Base-by-base conservation (phyloP, 2,113 vertebrate genomes). In the Emydocephalus ijimae region DNA sequence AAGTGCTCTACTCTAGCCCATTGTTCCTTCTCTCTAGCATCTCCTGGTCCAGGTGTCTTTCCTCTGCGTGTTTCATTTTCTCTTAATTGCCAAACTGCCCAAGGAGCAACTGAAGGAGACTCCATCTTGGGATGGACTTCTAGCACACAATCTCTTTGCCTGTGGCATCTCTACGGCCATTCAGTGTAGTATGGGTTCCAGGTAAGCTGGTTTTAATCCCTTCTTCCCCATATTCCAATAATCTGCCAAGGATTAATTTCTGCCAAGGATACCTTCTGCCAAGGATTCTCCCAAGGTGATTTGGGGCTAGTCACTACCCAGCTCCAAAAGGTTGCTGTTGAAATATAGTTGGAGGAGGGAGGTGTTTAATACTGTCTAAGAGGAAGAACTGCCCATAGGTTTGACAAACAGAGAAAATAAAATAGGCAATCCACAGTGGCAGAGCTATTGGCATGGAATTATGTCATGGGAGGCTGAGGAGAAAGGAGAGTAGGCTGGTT, bases 61-160 rank as follows among this genome's bases (percentile, higher is more conserved):
- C 92, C 97, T 98, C 81, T 98, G 97, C 39, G 88, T 97, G 95
- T 97, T 97, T 93, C 90, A 98, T 90, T 96, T 97, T 85, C 96
- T 98, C 3, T 96, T 98, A 69, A 96, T 98, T 90, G 94, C 91
- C 26, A 95, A 92, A 8, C 95, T 98, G 9, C 94, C 96, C 0
- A 85, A 95, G 90, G 94, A 93, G 89, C 92, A 96, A 89, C 92
- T 88, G 0, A 59, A 95, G 14, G 97, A 92, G 4, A 48, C 90
- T 21, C 94, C 93, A 90, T 91, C 91, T 23, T 94, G 89, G 86
- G 81, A 96, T 2, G 97, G 97, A 91, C 96, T 98, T 50, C 95
- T 98, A 96, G 97, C 98, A 91, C 93, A 96, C 50, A 98, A 97
- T 94, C 95, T 98, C 93, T 98, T 99, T 93, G 95, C 97, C n/a